Conservation (phyloP, 1,140 invertebrate genomes). For the Andricus grossulariae region DNA sequence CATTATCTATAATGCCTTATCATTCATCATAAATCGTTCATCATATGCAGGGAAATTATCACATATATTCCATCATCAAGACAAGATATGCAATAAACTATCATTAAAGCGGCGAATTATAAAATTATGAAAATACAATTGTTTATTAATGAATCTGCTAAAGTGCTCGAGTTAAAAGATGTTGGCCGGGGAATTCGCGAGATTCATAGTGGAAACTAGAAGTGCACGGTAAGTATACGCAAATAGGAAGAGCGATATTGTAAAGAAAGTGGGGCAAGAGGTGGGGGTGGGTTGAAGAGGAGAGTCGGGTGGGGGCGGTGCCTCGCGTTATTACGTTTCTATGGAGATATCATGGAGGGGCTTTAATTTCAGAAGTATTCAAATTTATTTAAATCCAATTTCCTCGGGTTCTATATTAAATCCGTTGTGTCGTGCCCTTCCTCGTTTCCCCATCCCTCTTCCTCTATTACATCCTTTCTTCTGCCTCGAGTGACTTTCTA, state of each 20-base stretch:
- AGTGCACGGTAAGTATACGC: slow-evolving; percentile 37
- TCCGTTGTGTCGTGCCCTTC: slow-evolving; percentile 56
- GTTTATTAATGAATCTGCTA: neutral
- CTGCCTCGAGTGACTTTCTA: slow-evolving; percentile 42
- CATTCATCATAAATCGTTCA: neutral
- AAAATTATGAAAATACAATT: neutral
- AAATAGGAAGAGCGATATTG: slow-evolving; percentile 32
- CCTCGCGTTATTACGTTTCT: slow-evolving; percentile 70
- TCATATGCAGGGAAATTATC: neutral
- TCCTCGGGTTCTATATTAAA: slow-evolving; percentile 68
- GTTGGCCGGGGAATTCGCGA: neutral
- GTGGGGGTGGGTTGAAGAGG: slow-evolving; percentile 40
- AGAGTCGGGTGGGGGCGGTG: slow-evolving; percentile 32
- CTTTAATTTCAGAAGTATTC: slow-evolving; percentile 75
- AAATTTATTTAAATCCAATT: slow-evolving; percentile 74
- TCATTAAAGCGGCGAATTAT: neutral
- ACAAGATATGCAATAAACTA: neutral
- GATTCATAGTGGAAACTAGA: slow-evolving; percentile 26
- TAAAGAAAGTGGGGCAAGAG: slow-evolving; percentile 46
- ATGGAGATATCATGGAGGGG: slow-evolving; percentile 70
- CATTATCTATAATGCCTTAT: neutral
- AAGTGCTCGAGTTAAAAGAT: neutral
- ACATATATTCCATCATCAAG: neutral
- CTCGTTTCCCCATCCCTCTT: slow-evolving; percentile 42
- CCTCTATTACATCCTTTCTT: slow-evolving; percentile 51